These are phyloP conservation scores for Tachyglossus aculeatus DNA, from an alignment of 2,797 vertebrate species.

Conservation along the genomic window DNA sequence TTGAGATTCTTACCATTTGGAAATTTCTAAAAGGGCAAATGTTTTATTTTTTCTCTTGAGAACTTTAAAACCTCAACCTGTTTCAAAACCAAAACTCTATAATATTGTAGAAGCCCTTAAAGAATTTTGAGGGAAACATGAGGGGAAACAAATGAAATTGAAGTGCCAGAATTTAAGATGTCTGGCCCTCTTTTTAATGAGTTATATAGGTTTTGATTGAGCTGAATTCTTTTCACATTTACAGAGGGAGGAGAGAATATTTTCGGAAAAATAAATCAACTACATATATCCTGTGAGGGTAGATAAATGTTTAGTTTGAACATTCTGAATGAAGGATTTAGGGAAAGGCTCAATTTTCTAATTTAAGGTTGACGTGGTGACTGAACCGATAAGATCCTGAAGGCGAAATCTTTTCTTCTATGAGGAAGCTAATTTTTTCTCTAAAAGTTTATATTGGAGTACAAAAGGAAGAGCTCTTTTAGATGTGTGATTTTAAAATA, in stretches of 20 bases:
- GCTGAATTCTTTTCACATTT: not conserved
- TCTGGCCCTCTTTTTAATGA: not conserved
- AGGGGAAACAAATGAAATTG: not conserved
- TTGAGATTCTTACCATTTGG: not conserved
- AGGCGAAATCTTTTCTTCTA: slow-evolving; percentile 37
- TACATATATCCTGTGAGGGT: not conserved
- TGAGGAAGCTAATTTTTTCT: slow-evolving; percentile 16
- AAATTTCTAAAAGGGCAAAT: not conserved
- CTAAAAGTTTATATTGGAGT: slow-evolving; percentile 21
- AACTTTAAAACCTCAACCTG: not conserved
- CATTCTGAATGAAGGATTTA: slow-evolving; percentile 31
- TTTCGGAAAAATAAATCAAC: slow-evolving; percentile 7
- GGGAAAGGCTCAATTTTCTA: slow-evolving; percentile 28
- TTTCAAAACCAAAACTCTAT: not conserved
- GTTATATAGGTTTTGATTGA: not conserved
- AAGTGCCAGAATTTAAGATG: slow-evolving; percentile 2
- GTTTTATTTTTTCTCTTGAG: not conserved
- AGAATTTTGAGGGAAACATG: not conserved
- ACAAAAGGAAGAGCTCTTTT: slow-evolving; percentile 25
- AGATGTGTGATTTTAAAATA: slow-evolving; percentile 21
- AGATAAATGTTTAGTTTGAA: slow-evolving; percentile 20
- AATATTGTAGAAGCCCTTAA: too few species aligned
- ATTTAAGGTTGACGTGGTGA: slow-evolving; percentile 42
- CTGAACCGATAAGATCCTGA: slow-evolving; percentile 25
- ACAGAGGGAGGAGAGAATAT: not conserved